These are phyloP conservation scores for Stenoptilia bipunctidactyla DNA, from an alignment of 2,888 invertebrate genomes.

Conservation along the genomic window DNA sequence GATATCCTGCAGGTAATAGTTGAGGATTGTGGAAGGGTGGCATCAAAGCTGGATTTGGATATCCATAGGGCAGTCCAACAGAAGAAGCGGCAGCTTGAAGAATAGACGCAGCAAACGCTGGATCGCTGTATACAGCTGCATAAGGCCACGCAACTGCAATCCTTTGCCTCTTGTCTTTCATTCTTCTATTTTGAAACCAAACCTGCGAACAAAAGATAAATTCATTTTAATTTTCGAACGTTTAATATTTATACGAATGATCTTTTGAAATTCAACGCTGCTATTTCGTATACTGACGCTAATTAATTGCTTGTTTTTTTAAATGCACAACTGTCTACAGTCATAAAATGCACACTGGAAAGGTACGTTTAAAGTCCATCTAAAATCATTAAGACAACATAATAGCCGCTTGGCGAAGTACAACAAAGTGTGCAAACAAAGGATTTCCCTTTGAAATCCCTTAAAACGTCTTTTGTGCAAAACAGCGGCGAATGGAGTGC, in stretches of 20 bases:
- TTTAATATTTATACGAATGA: neutral
- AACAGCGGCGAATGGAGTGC: conserved; percentile 35
- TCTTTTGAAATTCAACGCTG: neutral
- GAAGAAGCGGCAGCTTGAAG: conserved; percentile 89
- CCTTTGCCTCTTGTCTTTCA: conserved; percentile 97
- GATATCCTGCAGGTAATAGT: conserved; percentile 66
- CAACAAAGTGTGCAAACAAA: conserved; percentile 43
- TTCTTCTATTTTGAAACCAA: conserved; percentile 97
- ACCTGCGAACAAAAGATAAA: conserved; percentile 73
- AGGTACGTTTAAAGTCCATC: conserved; percentile 20
- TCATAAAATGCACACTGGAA: conserved; percentile 22
- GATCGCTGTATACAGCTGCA: conserved; percentile 93
- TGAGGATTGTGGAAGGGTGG: conserved; percentile 71
- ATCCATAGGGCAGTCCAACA: conserved; percentile 74
- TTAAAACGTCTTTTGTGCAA: conserved; percentile 49
- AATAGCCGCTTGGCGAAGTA: conserved; percentile 28
- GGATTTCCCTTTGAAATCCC: conserved; percentile 33
- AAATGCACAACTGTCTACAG: conserved; percentile 17
- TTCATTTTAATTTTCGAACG: neutral
- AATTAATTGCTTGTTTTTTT: conserved; percentile 45
- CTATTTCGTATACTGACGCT: conserved; percentile 37
- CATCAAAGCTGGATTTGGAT: conserved; percentile 70
- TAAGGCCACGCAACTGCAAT: conserved; percentile 97
- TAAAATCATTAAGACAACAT: conserved; percentile 38
- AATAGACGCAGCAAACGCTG: conserved; percentile 92